phyloP scores from a whole-genome alignment of 2,888 invertebrate genomes.

The Orthosia cruda region DNA sequence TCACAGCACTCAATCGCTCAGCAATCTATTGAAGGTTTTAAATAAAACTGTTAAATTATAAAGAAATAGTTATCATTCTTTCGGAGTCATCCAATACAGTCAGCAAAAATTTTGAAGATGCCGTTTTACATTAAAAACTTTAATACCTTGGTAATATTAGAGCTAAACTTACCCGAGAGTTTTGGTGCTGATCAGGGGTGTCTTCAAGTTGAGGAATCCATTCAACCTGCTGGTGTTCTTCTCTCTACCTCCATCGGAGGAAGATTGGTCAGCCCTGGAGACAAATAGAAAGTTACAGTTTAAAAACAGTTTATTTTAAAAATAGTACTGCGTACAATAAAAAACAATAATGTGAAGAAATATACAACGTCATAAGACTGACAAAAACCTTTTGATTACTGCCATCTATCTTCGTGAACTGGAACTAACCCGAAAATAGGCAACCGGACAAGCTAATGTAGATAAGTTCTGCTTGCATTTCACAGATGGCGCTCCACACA shows the following conservation, averaged over 20 bases:
- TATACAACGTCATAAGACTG: neutral
- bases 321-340: too few relatives aligned
- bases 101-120: neutral
- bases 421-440: neutral
- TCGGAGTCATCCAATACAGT: neutral
- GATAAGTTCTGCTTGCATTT: neutral
- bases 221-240: slow-evolving; percentile 92
- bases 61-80: neutral
- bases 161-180: slow-evolving; percentile 93
- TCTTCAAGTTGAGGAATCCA: slow-evolving; percentile 94
- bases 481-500: slow-evolving; percentile 48
- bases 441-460: fast-evolving
- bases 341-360: too few relatives aligned
- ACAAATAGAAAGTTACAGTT: slow-evolving; percentile 59
- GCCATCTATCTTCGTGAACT: slow-evolving; percentile 36
- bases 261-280: slow-evolving; percentile 83
- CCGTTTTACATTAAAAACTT: neutral
- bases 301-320: neutral
- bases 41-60: too few relatives aligned
- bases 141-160: neutral
- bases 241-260: slow-evolving; percentile 82
- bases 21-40: neutral
- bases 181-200: slow-evolving; percentile 94
- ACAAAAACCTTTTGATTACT: neutral
- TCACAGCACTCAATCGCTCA: too few relatives aligned